Evolutionary conservation across 2,888 invertebrate species (phyloP), one percentile per base, ranked within the genome.

Genomic region (Cordylochernes scorpioides): DNA sequence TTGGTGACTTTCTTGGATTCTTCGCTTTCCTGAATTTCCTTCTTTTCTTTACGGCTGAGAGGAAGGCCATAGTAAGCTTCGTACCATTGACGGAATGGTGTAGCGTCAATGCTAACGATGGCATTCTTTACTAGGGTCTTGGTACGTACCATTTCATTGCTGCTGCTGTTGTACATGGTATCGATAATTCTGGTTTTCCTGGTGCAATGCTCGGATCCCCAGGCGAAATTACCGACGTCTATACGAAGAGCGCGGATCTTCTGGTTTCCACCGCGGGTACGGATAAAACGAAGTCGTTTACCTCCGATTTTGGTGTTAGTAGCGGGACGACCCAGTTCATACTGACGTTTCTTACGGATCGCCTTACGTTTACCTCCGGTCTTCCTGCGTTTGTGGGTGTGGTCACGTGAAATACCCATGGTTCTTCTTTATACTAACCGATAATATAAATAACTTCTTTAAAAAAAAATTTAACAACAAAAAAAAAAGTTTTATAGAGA

Each of bases 261-360:
- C 42, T 67, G 64, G 57, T 88, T 91, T 25, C 97, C 97, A 52
- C 97, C 97, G 46, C 94, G 71, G 25, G 84, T 82, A 45, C 97
- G 71, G 38, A 97, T 86, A 46, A 68, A 66, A 54, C 94, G 97
- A 46, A 99, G 74, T 47, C 97, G 72, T 47, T 73, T 68, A 24
- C 71, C 57, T 40, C 88, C 94, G 57, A 97, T 71, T 73, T 91
- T 97, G 40, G 97, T 99, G 58, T 91, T 91, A 48, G 97, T 91
- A 45, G 94, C 77, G 44, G 97, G 97, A 45, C 97, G 74, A 47
- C 97, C 97, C 56, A 99, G 71, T 62, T 99, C 97, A 57, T 82
- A 97, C 72, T 99, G 97, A 71, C 97, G 80, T 82, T 99, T 99
- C 73, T 97, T 97, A 46, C 91, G 73, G 47, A 91, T 68, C 45